Evolutionary conservation across 1,140 invertebrate species (phyloP).

Genomic region (Drosophila parvula): DNA sequence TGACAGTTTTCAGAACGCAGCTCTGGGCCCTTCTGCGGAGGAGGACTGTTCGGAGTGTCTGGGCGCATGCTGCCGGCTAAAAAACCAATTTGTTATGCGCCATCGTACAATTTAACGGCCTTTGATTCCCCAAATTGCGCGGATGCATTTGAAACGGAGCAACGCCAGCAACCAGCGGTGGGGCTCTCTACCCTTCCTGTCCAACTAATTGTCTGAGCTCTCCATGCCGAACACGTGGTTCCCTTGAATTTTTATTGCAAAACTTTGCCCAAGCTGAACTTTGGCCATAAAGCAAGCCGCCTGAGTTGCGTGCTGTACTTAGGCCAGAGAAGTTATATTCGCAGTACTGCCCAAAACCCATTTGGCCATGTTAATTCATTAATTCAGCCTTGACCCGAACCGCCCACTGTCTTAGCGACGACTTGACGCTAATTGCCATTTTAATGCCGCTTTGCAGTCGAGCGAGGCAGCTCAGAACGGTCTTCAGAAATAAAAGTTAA

Average conservation of each 20-base stretch:
- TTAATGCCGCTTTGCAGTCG: slow-evolving; percentile 65
- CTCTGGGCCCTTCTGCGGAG: slow-evolving; percentile 11
- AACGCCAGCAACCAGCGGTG: slow-evolving; percentile 6
- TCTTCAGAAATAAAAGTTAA: slow-evolving; percentile 53
- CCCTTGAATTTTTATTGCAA: slow-evolving; percentile 64
- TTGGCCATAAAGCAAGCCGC: slow-evolving; percentile 50
- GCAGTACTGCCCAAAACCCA: slow-evolving; percentile 69
- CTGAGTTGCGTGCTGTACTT: slow-evolving; percentile 3
- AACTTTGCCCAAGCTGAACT: slow-evolving; percentile 57
- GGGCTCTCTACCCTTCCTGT: slow-evolving; percentile 4
- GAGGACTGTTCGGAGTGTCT: slow-evolving; percentile 46
- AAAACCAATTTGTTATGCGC: slow-evolving; percentile 77
- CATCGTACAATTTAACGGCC: slow-evolving; percentile 71
- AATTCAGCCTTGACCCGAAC: slow-evolving; percentile 65
- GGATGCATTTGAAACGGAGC: slow-evolving; percentile 42
- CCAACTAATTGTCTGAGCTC: slow-evolving; percentile 57
- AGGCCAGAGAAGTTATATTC: slow-evolving; percentile 48
- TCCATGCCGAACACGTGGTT: slow-evolving; percentile 62
- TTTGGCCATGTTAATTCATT: slow-evolving; percentile 82
- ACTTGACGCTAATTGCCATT: slow-evolving; percentile 71
- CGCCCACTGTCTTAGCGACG: slow-evolving; percentile 44
- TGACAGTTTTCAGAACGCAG: slow-evolving; percentile 49
- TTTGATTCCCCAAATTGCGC: slow-evolving; percentile 68
- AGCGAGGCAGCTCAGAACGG: background rate
- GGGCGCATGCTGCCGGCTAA: slow-evolving; percentile 57